Evolutionary conservation across 2,113 vertebrate genomes (phyloP), one percentile per base, ranked within the genome.

Genomic region (Ceyx melanurus): DNA sequence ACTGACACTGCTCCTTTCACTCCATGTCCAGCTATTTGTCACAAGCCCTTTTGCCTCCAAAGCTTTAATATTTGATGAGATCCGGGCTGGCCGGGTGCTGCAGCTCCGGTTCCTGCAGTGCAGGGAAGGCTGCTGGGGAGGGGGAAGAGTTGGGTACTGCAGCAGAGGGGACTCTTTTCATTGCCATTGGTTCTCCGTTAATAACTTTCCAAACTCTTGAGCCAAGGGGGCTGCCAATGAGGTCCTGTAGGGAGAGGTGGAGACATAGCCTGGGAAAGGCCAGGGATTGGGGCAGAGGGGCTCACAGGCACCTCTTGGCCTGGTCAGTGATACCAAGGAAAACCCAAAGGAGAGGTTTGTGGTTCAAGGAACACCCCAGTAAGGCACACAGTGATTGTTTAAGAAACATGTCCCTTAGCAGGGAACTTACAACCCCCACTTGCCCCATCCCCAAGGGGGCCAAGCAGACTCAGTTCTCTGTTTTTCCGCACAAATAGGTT

Each of bases 121-220:
- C 48, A 20, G 86, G 84, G 61, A 50, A 42, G 79, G 82, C 66
- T 40, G 54, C 48, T 35, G 28, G 68, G 46, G 56, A 13, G 43
- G 65, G 66, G 45, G 37, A 37, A 10, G 80, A 82, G 92, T n/a
- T 88, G 89, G 82, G 66, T 68, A 28, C 76, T 46, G 53, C 28
- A 14, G 57, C 80, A 86, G 75, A 86, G 37, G 42, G 71, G 72
- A 45, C 33, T 71, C 74, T 79, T 77, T 46, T 76, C 65, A 60
- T 86, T 94, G 73, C 76, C 15, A 56, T 42, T 74, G 90, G 92
- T 96, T 95, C 84, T 92, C 73, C 75, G 79, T 94, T 95, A 84
- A 92, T 94, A 95, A 95, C 86, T 93, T 92, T 92, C 83, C 86
- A 92, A 89, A 84, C 88, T 92, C 51, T 70, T 43, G 90, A 88